Evolutionary conservation across 37 sponge, comb jelly and placozoan genomes (phyloP), one percentile per base, ranked within the genome.

Genomic region (Cladorhizidae sp.): DNA sequence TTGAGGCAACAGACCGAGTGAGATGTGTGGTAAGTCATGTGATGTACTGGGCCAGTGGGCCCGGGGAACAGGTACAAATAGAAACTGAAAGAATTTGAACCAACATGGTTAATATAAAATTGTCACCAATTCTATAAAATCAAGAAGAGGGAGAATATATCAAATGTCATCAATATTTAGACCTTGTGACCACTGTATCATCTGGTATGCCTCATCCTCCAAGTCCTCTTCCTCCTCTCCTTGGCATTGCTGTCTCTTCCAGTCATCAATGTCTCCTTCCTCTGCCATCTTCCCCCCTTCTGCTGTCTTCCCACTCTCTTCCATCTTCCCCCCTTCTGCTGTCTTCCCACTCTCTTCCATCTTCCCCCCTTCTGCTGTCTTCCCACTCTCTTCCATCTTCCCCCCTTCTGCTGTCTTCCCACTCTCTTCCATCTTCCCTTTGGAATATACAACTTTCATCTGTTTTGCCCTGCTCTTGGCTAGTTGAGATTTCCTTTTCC

Each of bases 401-500:
- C 64, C 56, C 73, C 55, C 72, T 18, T 81, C 72, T 29, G 11
- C 79, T 12, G n/a, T 39, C 49, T 71, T 40, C 9, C 45, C 14
- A 37, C 56, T 67, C 21, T 38, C 40, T n/a, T 36, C 11, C 20
- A 1, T 67, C 7, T 36, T n/a, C 11, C 75, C 78, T 9, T 45
- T 45, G 5, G 49, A 45, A 61, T 86, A 93, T 21, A 35, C 35
- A 43, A 40, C 49, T 40, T 87, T 87, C 95, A 95, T 95, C 73
- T 55, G 79, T 15, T 86, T 77, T 20, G 69, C 95, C 31, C 95
- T 75, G 61, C 83, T 38, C 38, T 72, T 62, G 0, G 95, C 92
- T n/a, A 80, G 82, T 55, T 77, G 76, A 40, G 95, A 91, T 64
- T 28, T 29, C 5, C 12, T 29, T 12, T n/a, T 31, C 28, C 35